phyloP scores from a whole-genome alignment of 2,797 vertebrate species.

The Thripadectes ignobilis region DNA sequence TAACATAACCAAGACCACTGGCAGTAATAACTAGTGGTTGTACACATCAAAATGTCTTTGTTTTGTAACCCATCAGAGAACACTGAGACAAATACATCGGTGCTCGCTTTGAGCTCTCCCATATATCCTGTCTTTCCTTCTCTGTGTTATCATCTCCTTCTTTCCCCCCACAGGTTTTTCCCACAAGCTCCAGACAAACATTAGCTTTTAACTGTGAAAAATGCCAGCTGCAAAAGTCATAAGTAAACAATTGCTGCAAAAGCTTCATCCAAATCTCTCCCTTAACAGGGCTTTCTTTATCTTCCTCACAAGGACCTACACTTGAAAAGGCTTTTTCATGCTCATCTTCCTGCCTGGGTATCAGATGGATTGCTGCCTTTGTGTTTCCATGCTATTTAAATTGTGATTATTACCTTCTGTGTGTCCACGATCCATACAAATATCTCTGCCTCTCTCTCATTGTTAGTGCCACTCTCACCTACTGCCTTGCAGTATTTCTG shows the following conservation, averaged over 20 bases:
- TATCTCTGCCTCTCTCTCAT: neutral
- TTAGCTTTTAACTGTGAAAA: constrained; percentile 38
- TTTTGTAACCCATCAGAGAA: neutral
- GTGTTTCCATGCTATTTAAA: constrained; percentile 7
- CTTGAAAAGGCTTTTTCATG: constrained; percentile 30
- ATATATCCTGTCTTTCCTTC: neutral
- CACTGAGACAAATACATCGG: neutral
- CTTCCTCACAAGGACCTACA: neutral
- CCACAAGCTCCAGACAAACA: constrained; percentile 5
- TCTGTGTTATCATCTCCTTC: neutral
- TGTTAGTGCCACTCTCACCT: neutral
- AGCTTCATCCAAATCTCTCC: constrained; percentile 33
- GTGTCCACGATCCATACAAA: neutral
- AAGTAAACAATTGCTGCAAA: constrained; percentile 46
- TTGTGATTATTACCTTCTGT: neutral
- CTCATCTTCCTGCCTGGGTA: neutral
- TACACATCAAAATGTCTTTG: neutral
- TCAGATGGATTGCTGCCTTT: constrained; percentile 16
- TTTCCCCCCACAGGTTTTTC: neutral
- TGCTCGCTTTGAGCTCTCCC: neutral
- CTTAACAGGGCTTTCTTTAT: constrained; percentile 26
- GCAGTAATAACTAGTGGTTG: neutral
- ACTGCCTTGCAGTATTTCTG: neutral
- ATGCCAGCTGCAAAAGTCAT: constrained; percentile 42
- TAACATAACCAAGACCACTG: neutral